These are phyloP conservation scores for Alligator mississippiensis DNA, from an alignment of 2,113 vertebrate species.

Conservation along the genomic window DNA sequence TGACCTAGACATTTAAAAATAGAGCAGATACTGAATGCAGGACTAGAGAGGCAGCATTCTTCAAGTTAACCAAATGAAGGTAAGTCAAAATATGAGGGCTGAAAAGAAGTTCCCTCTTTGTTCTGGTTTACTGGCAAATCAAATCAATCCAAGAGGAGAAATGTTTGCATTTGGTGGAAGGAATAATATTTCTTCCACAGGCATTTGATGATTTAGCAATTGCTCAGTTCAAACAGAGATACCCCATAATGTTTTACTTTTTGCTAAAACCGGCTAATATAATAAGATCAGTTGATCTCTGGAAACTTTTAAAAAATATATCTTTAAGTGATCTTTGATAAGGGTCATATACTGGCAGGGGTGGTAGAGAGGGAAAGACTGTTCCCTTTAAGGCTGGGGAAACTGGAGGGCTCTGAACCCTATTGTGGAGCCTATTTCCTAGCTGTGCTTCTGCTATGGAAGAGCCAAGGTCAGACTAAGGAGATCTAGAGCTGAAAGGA, in stretches of 20 bases:
- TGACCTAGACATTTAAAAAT: conserved; percentile 77
- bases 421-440: too few relatives aligned
- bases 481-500: too few relatives aligned
- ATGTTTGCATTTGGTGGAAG: conserved; percentile 18
- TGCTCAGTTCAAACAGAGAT: conserved; percentile 1
- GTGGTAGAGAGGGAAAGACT: too few relatives aligned
- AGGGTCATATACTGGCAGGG: background rate
- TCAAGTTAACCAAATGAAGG: conserved; percentile 32
- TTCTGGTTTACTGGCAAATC: conserved; percentile 43
- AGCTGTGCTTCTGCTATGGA: too few relatives aligned
- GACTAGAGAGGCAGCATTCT: conserved; percentile 54
- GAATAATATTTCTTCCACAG: conserved; percentile 11
- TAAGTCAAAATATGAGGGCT: conserved; percentile 25
- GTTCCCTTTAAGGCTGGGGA: too few relatives aligned
- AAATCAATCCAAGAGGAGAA: conserved; percentile 9
- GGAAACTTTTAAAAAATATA: background rate
- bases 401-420: too few relatives aligned
- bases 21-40: conserved; percentile 41
- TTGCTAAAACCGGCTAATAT: background rate
- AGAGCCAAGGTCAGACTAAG: too few relatives aligned
- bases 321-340: background rate
- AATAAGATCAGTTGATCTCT: background rate
- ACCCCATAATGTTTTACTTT: conserved; percentile 4
- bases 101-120: conserved; percentile 22
- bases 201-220: background rate